phyloP scores from a whole-genome alignment of 2,888 invertebrate species.

The Trissonchulus sp. region DNA sequence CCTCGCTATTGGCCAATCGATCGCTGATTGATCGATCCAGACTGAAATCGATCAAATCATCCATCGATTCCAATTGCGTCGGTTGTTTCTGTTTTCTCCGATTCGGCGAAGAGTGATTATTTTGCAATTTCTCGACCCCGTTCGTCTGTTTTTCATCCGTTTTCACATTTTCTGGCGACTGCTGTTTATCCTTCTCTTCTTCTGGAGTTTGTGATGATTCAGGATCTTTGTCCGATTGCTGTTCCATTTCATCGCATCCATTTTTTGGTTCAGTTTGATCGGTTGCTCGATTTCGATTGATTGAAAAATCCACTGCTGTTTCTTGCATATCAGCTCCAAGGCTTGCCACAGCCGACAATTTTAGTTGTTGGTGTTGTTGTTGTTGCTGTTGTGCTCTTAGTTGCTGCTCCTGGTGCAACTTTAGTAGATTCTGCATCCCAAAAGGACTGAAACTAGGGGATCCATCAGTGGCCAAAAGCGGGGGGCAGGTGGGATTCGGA shows the following conservation, averaged over 20 bases:
- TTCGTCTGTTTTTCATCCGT: neutral
- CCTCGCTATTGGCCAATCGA: neutral
- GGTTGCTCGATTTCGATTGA: neutral
- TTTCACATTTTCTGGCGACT: no score
- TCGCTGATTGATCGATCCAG: neutral
- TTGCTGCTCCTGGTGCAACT: neutral
- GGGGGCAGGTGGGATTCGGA: neutral
- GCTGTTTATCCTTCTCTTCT: neutral
- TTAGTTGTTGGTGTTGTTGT: conserved; percentile 46
- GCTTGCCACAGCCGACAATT: conserved; percentile 58
- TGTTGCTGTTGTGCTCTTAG: conserved; percentile 32
- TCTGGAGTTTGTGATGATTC: neutral
- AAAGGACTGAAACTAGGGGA: neutral
- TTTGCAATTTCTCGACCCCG: neutral
- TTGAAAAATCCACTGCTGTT: neutral
- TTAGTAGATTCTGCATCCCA: conserved; percentile 25
- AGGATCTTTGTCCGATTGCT: neutral
- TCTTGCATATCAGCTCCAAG: neutral
- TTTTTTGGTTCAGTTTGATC: neutral
- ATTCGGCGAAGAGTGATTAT: neutral
- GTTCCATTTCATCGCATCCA: neutral
- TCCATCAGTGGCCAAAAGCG: neutral
- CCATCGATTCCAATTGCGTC: conserved; percentile 5
- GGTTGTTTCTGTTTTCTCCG: neutral
- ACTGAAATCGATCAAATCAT: conserved; percentile 14